Percentiles rank a stretch among this genome's conserved stretches.
Conservation (phyloP, 37 sponge, comb jelly and placozoan genomes). For the Halisarca cf. caerulea region DNA sequence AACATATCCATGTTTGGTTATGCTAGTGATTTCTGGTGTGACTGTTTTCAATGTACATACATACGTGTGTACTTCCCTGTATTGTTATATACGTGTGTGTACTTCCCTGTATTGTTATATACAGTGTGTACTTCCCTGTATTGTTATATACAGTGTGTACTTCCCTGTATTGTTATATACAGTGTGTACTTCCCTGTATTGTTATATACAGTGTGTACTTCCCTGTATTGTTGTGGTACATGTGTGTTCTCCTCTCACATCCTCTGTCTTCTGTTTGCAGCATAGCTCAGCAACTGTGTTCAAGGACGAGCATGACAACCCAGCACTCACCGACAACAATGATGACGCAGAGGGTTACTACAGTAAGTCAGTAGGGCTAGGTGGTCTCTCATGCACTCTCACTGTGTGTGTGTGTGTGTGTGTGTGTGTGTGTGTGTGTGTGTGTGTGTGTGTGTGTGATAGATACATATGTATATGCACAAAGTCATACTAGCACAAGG, state of each 20-base stretch:
- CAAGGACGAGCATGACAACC: constrained; percentile 70
- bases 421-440: not conserved
- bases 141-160: too few relatives aligned
- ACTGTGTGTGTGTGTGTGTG: not conserved
- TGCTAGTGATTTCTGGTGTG: too few relatives aligned
- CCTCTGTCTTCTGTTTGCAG: not conserved
- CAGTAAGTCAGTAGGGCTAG: constrained; percentile 52
- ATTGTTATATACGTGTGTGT: too few relatives aligned
- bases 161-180: too few relatives aligned
- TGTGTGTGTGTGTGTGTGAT: not conserved
- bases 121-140: too few relatives aligned
- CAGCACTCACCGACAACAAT: constrained; percentile 92
- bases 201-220: not conserved
- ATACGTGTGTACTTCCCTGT: too few relatives aligned
- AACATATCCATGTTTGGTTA: too few relatives aligned
- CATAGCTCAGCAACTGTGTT: not conserved
- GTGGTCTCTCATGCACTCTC: too few relatives aligned
- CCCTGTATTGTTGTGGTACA: too few relatives aligned
- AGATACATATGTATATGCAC: not conserved
- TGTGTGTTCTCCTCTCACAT: not conserved
- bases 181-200: not conserved
- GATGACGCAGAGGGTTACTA: constrained; percentile 97
- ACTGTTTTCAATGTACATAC: too few relatives aligned
- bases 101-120: too few relatives aligned
- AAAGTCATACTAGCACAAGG: too few relatives aligned